These are phyloP conservation scores for Augochlorella aurata DNA, from an alignment of 2,888 invertebrate species.

Conservation along the genomic window DNA sequence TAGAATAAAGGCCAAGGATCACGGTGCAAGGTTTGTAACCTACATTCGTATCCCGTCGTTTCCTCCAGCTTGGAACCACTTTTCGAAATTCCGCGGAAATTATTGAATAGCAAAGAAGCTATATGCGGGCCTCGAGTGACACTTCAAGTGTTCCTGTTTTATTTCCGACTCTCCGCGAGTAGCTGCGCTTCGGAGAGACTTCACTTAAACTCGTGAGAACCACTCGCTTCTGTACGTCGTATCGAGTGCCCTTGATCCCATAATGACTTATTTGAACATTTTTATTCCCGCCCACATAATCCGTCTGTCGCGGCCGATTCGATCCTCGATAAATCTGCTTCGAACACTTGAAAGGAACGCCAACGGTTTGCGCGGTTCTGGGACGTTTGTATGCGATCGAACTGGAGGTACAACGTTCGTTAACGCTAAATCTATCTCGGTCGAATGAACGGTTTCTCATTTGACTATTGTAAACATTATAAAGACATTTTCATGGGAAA, in stretches of 20 bases:
- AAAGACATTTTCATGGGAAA: too few relatives aligned
- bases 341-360: neutral
- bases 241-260: neutral
- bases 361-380: too few relatives aligned
- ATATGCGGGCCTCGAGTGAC: neutral
- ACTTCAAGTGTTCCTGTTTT: conserved; percentile 1
- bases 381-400: too few relatives aligned
- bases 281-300: neutral
- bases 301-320: neutral
- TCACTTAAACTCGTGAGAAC: neutral
- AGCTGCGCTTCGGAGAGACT: conserved; percentile 11
- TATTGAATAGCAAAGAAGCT: conserved; percentile 30
- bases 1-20: conserved; percentile 41
- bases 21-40: conserved; percentile 36
- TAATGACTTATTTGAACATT: neutral
- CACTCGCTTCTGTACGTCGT: neutral
- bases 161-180: neutral
- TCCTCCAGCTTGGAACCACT: conserved; percentile 8
- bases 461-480: too few relatives aligned
- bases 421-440: too few relatives aligned
- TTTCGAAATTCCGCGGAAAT: conserved; percentile 39
- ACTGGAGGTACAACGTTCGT: too few relatives aligned
- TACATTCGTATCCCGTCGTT: conserved; percentile 30
- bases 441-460: too few relatives aligned
- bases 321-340: neutral